These are phyloP conservation scores for Apotomis turbidana DNA, from an alignment of 2,888 invertebrate genomes.

Conservation along the genomic window DNA sequence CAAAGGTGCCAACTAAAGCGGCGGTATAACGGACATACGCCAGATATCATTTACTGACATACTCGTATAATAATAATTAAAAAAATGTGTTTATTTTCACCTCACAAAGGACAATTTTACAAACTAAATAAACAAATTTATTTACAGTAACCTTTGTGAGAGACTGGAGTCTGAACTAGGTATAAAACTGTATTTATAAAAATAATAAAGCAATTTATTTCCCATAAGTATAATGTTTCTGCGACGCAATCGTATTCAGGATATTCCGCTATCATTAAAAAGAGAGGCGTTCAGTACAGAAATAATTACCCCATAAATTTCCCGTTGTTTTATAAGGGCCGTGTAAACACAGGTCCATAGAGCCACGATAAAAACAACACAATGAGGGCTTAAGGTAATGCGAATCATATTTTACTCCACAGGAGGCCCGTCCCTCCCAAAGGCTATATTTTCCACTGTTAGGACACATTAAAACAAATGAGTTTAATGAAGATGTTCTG, in stretches of 20 bases:
- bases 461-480: constrained; percentile 63
- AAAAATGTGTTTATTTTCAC: no score
- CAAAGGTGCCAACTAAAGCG: no score
- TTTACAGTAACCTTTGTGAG: no score
- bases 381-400: constrained; percentile 74
- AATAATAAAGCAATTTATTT: no score
- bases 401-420: constrained; percentile 75
- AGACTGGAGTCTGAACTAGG: no score
- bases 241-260: not conserved
- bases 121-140: no score
- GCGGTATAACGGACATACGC: no score
- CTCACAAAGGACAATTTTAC: no score
- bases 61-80: no score
- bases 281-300: not conserved
- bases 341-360: constrained; percentile 63
- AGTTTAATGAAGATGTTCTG: constrained; percentile 61
- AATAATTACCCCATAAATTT: constrained; percentile 36
- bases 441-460: constrained; percentile 58
- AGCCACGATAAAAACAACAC: constrained; percentile 71
- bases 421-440: constrained; percentile 61
- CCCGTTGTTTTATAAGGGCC: constrained; percentile 56
- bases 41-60: no score
- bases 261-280: not conserved
- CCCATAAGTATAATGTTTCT: no score
- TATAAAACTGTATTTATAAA: no score